These are phyloP conservation scores for Iselma pallidipennis DNA, from an alignment of 2,888 invertebrate genomes.

Conservation along the genomic window DNA sequence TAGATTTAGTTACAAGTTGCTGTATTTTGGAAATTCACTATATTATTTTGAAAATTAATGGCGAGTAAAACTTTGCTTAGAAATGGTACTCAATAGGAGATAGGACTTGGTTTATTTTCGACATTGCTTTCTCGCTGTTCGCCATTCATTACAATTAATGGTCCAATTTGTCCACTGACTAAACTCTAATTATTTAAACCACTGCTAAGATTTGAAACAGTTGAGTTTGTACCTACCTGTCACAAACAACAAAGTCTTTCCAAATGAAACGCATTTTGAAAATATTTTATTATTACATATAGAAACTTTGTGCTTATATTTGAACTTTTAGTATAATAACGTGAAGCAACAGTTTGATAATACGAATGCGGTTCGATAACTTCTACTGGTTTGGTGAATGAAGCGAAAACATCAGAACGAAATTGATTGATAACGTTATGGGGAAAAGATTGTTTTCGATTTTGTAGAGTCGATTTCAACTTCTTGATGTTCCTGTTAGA, in stretches of 20 bases:
- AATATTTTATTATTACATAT: neutral
- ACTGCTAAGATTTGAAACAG: neutral
- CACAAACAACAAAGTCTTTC: too few relatives aligned
- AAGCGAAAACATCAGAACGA: constrained; percentile 2
- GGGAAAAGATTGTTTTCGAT: constrained; percentile 3
- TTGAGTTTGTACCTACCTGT: neutral
- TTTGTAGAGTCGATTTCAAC: neutral
- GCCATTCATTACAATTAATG: neutral
- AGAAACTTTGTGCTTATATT: neutral
- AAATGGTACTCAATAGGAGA: too few relatives aligned
- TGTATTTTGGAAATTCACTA: too few relatives aligned
- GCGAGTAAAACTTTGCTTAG: too few relatives aligned
- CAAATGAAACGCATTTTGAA: neutral
- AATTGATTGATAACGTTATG: constrained; percentile 17
- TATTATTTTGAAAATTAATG: too few relatives aligned
- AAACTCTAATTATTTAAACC: neutral
- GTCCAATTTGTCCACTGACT: neutral
- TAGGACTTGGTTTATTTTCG: too few relatives aligned
- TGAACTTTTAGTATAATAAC: constrained; percentile 6
- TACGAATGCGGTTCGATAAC: constrained; percentile 16
- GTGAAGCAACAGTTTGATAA: constrained; percentile 26
- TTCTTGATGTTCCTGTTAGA: neutral
- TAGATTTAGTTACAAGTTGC: too few relatives aligned
- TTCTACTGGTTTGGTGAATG: constrained; percentile 6
- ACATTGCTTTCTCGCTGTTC: too few relatives aligned